Base-by-base conservation (phyloP, 2,888 invertebrate species). In the Eupithecia dodoneata region DNA sequence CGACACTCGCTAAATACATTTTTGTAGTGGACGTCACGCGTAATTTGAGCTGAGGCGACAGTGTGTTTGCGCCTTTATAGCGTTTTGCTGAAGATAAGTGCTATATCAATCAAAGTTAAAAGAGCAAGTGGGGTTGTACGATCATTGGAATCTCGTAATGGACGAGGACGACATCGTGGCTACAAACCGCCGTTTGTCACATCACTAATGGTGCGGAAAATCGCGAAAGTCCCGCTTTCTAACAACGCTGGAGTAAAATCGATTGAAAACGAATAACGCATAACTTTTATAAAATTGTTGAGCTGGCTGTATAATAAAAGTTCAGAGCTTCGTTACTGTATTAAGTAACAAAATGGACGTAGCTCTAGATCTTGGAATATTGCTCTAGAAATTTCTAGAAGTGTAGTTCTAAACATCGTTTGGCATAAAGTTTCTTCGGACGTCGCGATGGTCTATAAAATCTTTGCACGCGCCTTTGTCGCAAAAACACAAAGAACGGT, bases 131-230 rank as follows among this genome's bases (percentile, higher is more conserved):
- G 89, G 87, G 90, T 90, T 88, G 88, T 91, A 89, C 87, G 88
- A 92, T 92, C 89, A 92, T 90, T 87, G 88, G 89, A 91, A 92
- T 92, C 90, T 89, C 89, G 88, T 92, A 92, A 93, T 93, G 90
- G 90, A 91, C 89, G 90, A 87, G 91, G 92, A 93, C 90, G 93
- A 91, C 93, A 92, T 90, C 88, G 88, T 86, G 90, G 89, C 89
- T 92, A 92, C 90, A 91, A 92, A 90, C 89, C 90, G 86, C 90
- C 91, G 92, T 93, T 93, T 92, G 92, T 93, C 93, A 93, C 91
- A 89, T 89, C 88, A 90, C 91, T 92, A 93, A 94, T 93, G 93
- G 92, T 83, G 88, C 85, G 89, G 91, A 92, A 93, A 94, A 94
- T 93, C 92, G 91, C 86, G 84, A 89, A 88, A 90, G 87, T 90